phyloP scores from a whole-genome alignment of 2,797 vertebrate species.

The Crenuchus spilurus region DNA sequence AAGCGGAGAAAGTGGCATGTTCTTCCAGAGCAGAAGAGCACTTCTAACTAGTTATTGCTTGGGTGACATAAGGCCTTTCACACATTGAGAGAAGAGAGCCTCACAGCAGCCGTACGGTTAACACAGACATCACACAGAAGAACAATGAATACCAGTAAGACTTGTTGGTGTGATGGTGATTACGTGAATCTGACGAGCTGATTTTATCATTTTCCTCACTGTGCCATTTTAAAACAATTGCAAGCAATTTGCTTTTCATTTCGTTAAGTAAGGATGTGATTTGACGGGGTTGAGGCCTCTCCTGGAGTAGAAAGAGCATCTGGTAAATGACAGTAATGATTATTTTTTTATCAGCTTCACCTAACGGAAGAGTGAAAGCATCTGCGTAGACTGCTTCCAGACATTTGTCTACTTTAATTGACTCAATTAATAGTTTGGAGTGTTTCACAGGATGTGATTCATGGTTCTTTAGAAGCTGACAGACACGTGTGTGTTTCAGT shows the following conservation, averaged over 20 bases:
- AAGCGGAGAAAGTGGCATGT: neutral
- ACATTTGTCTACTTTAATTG: slow-evolving; percentile 36
- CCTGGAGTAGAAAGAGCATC: slow-evolving; percentile 27
- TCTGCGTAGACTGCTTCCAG: slow-evolving; percentile 5
- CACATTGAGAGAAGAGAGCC: slow-evolving; percentile 3
- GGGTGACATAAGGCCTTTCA: slow-evolving; percentile 5
- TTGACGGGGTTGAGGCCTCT: neutral
- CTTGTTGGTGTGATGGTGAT: neutral
- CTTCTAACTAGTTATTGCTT: neutral
- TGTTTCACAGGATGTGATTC: slow-evolving; percentile 20
- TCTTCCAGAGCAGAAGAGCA: neutral
- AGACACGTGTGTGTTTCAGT: slow-evolving; percentile 14
- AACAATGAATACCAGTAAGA: neutral
- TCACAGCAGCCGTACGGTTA: neutral
- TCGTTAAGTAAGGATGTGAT: slow-evolving; percentile 8
- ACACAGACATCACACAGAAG: neutral
- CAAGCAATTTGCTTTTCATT: neutral
- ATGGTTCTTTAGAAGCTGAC: neutral
- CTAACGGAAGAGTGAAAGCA: slow-evolving; percentile 25
- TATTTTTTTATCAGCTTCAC: slow-evolving; percentile 30
- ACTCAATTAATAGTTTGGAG: slow-evolving; percentile 16
- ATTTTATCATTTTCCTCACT: neutral
- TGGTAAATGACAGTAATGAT: slow-evolving; percentile 42
- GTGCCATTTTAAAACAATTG: neutral
- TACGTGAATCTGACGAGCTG: neutral